These are phyloP conservation scores for Leucosticte australis DNA, from an alignment of 2,113 vertebrate species.

Conservation along the genomic window DNA sequence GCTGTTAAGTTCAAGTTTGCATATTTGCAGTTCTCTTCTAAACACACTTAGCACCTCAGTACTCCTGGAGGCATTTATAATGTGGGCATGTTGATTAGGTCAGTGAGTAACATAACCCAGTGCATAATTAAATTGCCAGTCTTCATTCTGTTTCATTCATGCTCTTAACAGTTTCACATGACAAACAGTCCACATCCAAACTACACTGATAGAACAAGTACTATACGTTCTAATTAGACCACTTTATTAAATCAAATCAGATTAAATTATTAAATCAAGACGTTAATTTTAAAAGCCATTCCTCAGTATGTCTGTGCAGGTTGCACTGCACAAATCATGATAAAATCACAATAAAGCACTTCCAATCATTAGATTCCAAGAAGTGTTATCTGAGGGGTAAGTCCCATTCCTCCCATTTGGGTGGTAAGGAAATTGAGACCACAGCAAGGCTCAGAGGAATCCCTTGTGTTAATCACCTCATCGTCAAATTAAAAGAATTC, in stretches of 20 bases:
- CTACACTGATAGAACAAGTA: neutral
- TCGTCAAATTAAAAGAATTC: neutral
- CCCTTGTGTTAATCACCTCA: neutral
- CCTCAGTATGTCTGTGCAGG: neutral
- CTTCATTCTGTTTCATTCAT: conserved; percentile 12
- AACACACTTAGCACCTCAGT: neutral
- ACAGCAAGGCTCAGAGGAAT: neutral
- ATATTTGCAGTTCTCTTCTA: neutral
- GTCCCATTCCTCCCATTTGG: neutral
- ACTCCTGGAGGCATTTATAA: neutral
- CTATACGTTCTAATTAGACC: neutral
- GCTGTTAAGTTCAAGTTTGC: neutral
- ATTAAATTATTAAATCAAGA: neutral
- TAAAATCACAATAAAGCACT: neutral
- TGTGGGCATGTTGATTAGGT: neutral
- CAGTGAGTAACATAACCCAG: neutral
- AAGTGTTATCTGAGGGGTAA: neutral
- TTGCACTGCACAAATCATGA: neutral
- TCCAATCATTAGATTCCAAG: neutral
- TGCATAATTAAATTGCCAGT: conserved; percentile 3
- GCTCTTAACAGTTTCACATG: neutral
- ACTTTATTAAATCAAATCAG: neutral
- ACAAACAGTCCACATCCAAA: neutral
- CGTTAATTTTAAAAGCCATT: neutral
- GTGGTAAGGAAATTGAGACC: neutral